Conservation (phyloP, 2,888 invertebrate genomes). For the Kryphioiulus occultus region DNA sequence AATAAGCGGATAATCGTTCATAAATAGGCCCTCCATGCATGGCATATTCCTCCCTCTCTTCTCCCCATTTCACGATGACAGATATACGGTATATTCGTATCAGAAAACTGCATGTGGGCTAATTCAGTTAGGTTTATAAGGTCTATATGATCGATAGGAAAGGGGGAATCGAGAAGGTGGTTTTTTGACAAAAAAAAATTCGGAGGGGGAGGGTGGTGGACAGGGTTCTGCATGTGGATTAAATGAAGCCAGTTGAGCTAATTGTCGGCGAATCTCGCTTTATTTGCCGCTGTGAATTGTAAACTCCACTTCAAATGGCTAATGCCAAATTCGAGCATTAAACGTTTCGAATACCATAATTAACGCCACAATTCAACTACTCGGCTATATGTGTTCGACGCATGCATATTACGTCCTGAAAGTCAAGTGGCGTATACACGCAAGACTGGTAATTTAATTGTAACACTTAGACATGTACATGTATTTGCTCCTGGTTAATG, state of each 20-base stretch:
- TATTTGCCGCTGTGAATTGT: constrained; percentile 36
- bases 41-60: constrained; percentile 27
- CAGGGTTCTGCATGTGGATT: not conserved
- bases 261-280: constrained; percentile 35
- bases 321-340: not conserved
- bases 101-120: constrained; percentile 13
- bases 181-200: not conserved
- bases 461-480: not conserved
- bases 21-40: constrained; percentile 43
- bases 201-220: not conserved
- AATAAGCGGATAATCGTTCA: constrained; percentile 47
- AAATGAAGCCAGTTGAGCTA: constrained; percentile 39
- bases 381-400: not conserved
- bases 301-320: constrained; percentile 32
- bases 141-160: not conserved
- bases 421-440: not conserved
- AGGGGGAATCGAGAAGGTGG: constrained; percentile 11
- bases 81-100: not conserved
- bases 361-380: not conserved
- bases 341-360: not conserved
- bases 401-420: not conserved
- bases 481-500: not conserved
- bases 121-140: not conserved
- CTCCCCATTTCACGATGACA: not conserved
- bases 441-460: not conserved